Percentiles rank a stretch among this genome's conserved stretches.
These are phyloP conservation scores for Tamias sibiricus DNA, from an alignment of 2,113 vertebrate genomes.

Conservation along the genomic window DNA sequence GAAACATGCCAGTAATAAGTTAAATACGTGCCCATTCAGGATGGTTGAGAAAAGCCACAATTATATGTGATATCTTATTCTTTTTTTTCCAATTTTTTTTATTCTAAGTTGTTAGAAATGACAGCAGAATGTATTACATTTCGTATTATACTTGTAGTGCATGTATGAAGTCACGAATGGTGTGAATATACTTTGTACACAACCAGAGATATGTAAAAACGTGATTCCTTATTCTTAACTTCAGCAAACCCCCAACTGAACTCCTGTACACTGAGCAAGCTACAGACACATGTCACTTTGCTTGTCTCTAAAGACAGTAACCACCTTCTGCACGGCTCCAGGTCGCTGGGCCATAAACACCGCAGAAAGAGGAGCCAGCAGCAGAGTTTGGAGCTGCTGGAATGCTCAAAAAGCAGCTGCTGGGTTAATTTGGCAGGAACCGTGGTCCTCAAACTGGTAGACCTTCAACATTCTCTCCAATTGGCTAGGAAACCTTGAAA, in stretches of 20 bases:
- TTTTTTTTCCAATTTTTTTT: too few relatives aligned
- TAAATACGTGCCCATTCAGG: not conserved
- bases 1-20: not conserved
- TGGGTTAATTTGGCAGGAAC: not conserved
- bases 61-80: slow-evolving; percentile 12
- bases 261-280: not conserved
- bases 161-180: too few relatives aligned
- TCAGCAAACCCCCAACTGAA: not conserved
- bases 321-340: not conserved
- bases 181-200: too few relatives aligned
- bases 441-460: not conserved
- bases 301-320: not conserved
- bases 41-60: not conserved
- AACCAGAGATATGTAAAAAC: too few relatives aligned
- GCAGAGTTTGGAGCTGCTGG: not conserved
- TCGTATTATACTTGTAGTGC: too few relatives aligned
- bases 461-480: too few relatives aligned
- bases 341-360: not conserved
- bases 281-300: not conserved
- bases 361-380: not conserved
- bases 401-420: not conserved
- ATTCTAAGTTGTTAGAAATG: too few relatives aligned
- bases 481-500: not conserved
- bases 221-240: not conserved
- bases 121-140: too few relatives aligned